A percentile compares a stretch with the other conserved stretches of the same genome.
Conservation (phyloP, 2,113 vertebrate species). For the Datnioides undecimradiatus region DNA sequence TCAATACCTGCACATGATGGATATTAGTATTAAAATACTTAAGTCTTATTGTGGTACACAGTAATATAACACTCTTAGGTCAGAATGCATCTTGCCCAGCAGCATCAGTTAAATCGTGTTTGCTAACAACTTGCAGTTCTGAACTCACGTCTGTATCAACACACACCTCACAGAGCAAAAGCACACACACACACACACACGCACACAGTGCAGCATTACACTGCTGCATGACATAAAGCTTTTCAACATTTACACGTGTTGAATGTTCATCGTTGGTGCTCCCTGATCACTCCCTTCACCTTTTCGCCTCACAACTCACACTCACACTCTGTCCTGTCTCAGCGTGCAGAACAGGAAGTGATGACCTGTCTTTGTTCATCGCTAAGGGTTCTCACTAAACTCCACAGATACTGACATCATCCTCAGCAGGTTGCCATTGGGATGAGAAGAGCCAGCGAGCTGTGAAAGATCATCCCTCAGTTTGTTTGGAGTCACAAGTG, state of each 20-base stretch:
- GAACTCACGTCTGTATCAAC: not conserved
- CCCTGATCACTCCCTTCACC: slow-evolving; percentile 21
- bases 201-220: slow-evolving; percentile 18
- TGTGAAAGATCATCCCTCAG: not conserved
- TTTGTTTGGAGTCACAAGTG: slow-evolving; percentile 16
- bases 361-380: slow-evolving; percentile 6
- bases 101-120: slow-evolving; percentile 56
- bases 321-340: not conserved
- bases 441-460: not conserved
- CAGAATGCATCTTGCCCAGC: slow-evolving; percentile 42
- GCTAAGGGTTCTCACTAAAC: not conserved
- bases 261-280: slow-evolving; percentile 12
- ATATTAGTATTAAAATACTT: slow-evolving; percentile 17
- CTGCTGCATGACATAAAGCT: slow-evolving; percentile 49
- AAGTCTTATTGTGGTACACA: not conserved
- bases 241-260: slow-evolving; percentile 41
- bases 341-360: slow-evolving; percentile 14
- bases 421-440: slow-evolving; percentile 15
- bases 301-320: slow-evolving; percentile 27
- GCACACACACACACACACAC: slow-evolving; percentile 35
- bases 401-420: slow-evolving; percentile 20
- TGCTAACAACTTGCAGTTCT: slow-evolving; percentile 9
- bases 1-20: slow-evolving; percentile 13
- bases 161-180: slow-evolving; percentile 34
- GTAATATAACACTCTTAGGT: slow-evolving; percentile 25